Conservation (phyloP, 92 coral and sea anemone genomes). For the Epizoanthus ramosus region DNA sequence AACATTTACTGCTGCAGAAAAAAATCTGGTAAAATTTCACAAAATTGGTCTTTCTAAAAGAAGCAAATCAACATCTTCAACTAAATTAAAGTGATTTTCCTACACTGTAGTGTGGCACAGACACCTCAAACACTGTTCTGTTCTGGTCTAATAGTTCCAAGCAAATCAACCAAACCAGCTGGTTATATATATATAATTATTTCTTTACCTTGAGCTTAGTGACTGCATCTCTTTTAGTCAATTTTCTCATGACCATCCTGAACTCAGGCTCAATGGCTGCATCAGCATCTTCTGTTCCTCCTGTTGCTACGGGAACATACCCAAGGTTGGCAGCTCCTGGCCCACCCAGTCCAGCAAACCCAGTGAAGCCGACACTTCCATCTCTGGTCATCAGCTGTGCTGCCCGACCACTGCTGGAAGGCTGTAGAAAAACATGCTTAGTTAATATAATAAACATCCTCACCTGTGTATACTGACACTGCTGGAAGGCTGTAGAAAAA, state of each 20-base stretch:
- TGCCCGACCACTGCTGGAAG: slow-evolving; percentile 99
- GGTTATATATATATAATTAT: too few relatives aligned
- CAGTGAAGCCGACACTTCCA: slow-evolving; percentile 90
- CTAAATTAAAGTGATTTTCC: too few relatives aligned
- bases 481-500: slow-evolving; percentile 82
- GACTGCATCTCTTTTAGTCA: slow-evolving; percentile 90
- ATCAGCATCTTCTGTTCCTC: slow-evolving; percentile 75
- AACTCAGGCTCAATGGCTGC: slow-evolving; percentile 82
- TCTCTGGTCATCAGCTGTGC: slow-evolving; percentile 84
- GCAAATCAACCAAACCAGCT: background rate
- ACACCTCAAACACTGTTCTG: too few relatives aligned
- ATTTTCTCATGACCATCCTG: slow-evolving; percentile 90
- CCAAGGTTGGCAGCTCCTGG: slow-evolving; percentile 77
- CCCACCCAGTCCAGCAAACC: slow-evolving; percentile 76
- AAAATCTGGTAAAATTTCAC: too few relatives aligned
- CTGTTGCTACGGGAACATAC: slow-evolving; percentile 82
- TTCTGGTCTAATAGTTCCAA: background rate
- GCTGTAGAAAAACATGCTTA: slow-evolving; percentile 48
- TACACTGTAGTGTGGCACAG: too few relatives aligned
- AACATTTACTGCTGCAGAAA: too few relatives aligned
- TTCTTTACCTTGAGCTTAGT: slow-evolving; percentile 83
- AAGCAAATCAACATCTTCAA: too few relatives aligned
- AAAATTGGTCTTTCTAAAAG: too few relatives aligned
- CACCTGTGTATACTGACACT: slow-evolving; percentile 61
- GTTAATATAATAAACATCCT: too few relatives aligned